phyloP scores from a whole-genome alignment of 1,140 invertebrate species.

The Drosophila sp. region DNA sequence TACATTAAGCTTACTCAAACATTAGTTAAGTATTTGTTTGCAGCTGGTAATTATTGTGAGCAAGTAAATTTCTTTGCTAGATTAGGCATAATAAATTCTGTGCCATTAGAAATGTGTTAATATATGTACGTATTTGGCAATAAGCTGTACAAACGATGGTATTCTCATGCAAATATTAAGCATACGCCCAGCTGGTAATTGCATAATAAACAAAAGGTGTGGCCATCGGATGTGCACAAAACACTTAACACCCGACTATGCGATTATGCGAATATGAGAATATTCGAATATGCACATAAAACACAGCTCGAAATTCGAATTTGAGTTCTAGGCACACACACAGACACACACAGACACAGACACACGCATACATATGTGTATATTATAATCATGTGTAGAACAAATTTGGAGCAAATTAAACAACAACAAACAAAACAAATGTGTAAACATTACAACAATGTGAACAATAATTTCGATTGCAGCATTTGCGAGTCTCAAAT shows the following conservation, averaged over 20 bases:
- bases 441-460: constrained; percentile 80
- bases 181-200: constrained; percentile 56
- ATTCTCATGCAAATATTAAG: constrained; percentile 37
- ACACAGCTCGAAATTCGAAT: constrained; percentile 26
- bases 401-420: constrained; percentile 53
- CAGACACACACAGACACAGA: constrained; percentile 10
- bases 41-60: background rate
- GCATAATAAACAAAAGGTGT: constrained; percentile 78
- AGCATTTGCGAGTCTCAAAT: constrained; percentile 64
- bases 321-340: constrained; percentile 44
- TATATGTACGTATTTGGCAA: constrained; percentile 10
- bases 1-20: no score
- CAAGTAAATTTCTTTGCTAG: constrained; percentile 1
- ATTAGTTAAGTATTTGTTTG: no score
- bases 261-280: constrained; percentile 56
- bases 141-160: constrained; percentile 3
- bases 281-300: constrained; percentile 64
- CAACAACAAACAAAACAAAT: constrained; percentile 74
- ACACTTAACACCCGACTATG: constrained; percentile 63
- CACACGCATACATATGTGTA: no score
- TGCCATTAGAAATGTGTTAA: background rate
- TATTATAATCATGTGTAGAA: background rate
- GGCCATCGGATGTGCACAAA: constrained; percentile 52
- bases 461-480: constrained; percentile 80
- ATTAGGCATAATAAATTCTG: constrained; percentile 7